Evolutionary conservation across 1,140 invertebrate genomes (phyloP).

Genomic region (Lepidotrigona ventralis): DNA sequence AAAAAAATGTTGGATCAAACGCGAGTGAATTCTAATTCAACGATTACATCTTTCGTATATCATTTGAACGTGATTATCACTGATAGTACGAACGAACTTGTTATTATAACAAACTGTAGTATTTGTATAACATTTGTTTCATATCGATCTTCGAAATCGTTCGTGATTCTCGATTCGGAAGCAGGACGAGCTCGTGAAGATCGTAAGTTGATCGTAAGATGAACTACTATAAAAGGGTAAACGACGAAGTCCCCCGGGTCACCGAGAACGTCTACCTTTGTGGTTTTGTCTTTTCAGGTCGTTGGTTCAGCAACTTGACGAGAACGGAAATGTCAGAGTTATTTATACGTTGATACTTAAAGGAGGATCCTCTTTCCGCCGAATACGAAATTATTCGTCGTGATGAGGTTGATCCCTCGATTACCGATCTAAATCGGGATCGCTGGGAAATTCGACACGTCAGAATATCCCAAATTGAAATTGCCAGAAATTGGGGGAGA

Average conservation of each 20-base stretch:
- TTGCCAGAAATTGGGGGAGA: background rate
- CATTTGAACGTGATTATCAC: too few relatives aligned
- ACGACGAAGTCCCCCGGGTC: background rate
- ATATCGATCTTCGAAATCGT: too few relatives aligned
- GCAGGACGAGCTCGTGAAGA: background rate
- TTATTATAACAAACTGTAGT: too few relatives aligned
- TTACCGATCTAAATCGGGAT: background rate
- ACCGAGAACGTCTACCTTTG: background rate
- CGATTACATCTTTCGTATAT: too few relatives aligned
- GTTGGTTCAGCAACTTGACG: background rate
- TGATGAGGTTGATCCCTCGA: background rate
- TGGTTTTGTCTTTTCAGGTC: background rate
- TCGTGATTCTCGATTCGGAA: too few relatives aligned
- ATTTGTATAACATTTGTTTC: too few relatives aligned
- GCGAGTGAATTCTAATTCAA: too few relatives aligned
- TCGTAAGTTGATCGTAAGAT: background rate
- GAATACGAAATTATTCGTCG: background rate
- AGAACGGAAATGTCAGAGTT: background rate
- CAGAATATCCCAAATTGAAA: background rate
- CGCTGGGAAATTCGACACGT: background rate
- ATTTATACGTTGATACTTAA: constrained; percentile 15
- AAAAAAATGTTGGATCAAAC: too few relatives aligned
- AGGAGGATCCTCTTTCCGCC: background rate
- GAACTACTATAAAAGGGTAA: background rate
- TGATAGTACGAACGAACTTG: too few relatives aligned